Evolutionary conservation across 2,797 vertebrate genomes (phyloP).

Genomic region (Heterohyrax brucei): DNA sequence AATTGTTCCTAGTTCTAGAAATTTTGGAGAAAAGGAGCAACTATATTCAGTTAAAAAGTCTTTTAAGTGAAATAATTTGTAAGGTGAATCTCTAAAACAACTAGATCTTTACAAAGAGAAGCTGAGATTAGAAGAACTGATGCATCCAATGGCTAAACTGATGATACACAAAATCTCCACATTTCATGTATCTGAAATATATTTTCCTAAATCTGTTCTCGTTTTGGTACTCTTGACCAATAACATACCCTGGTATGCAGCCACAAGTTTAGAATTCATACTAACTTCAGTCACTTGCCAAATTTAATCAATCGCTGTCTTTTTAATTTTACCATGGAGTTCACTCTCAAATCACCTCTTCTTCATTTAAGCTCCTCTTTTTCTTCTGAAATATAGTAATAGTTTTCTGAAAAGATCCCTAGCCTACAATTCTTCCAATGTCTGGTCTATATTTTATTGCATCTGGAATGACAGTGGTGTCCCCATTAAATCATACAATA

Average conservation of each 20-base stretch:
- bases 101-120: conserved; percentile 1
- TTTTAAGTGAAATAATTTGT: conserved; percentile 45
- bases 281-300: not conserved
- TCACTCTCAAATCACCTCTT: conserved; percentile 25
- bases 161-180: not conserved
- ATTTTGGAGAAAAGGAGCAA: conserved; percentile 20
- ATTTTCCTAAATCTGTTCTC: not conserved
- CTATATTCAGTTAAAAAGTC: conserved; percentile 11
- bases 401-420: conserved; percentile 24
- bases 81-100: not conserved
- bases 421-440: not conserved
- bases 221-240: conserved; percentile 4
- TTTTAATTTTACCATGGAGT: conserved; percentile 49
- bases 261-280: conserved; percentile 7
- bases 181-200: not conserved
- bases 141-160: not conserved
- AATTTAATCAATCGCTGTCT: not conserved
- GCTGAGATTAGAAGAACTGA: not conserved
- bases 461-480: not conserved
- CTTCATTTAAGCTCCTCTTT: not conserved
- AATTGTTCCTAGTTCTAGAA: conserved; percentile 53
- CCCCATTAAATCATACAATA: not conserved
- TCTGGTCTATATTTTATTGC: not conserved
- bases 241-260: not conserved
- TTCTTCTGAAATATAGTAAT: conserved; percentile 44